Base-by-base conservation (phyloP, 1,140 invertebrate species). In the Lutraria rhynchaena region DNA sequence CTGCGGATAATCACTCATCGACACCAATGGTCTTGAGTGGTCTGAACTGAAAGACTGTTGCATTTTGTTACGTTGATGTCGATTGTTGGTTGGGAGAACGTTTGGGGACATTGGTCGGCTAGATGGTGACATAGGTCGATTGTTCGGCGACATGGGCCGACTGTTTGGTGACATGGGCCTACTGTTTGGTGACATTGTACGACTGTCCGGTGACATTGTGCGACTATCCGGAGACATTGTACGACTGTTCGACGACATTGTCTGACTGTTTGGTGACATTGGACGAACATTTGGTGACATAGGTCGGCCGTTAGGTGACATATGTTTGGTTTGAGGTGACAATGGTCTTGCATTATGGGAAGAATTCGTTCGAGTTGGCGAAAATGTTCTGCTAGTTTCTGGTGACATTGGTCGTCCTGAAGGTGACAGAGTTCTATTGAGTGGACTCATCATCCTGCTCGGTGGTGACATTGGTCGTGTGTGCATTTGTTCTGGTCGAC, bases 51-150 rank as follows among this genome's bases (percentile, higher is more conserved):
- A n/a, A n/a, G n/a, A n/a, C n/a, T n/a, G n/a, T n/a, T n/a, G n/a
- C 58, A 63, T 76, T 22, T 19, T n/a, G 2, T 53, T 22, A 35
- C 15, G 29, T 5, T 24, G 22, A 3, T 9, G 4, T 1, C 55
- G 55, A 46, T 74, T 74, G n/a, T 74, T 46, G 0, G 71, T 60
- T 22, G 71, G 55, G 13, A 41, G 71, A n/a, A 74, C 71, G 24
- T 74, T 74, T 13, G 76, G 76, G 7, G 76, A 69, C 63, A 80
- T 80, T 35, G 76, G 65, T 24, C 74, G 15, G 17, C 22, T 75
- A 5, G 27, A 1, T 1, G 73, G 73, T 31, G 73, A 63, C 44
- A 51, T 75, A 41, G 73, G 73, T 53, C 73, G 57, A 24, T 35
- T 22, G 4, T 51, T 24, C 4, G 60, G 41, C 0, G 74, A 37